Base-by-base conservation (phyloP, 2,888 invertebrate species). In the Meiosimyza decipiens region DNA sequence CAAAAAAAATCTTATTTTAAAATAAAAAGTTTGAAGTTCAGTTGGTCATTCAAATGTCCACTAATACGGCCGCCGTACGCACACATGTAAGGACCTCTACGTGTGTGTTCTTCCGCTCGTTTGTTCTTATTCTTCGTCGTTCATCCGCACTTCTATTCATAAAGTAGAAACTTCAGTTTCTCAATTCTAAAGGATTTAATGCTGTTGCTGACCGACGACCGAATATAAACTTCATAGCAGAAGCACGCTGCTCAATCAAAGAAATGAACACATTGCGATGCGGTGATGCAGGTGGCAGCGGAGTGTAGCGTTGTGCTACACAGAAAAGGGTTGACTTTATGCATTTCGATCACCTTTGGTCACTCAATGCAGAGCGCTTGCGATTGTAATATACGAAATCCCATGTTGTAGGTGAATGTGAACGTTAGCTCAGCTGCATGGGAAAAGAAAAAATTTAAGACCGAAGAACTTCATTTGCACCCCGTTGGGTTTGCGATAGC, bases 21-120 rank as follows among this genome's bases (percentile, higher is more conserved):
- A 71, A 18, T 47, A 68, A 74, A 76, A 82, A 81, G 80, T 80
- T 80, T 79, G 79, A 83, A 82, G 81, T 82, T 83, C 81, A 81
- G 80, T 83, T 82, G 82, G 82, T 82, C 83, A 82, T 80, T 81
- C 77, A 81, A 79, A 77, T 77, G 75, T 69, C 71, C 71, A 72
- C 28, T 28, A 28, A 28, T 28, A 4, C 28, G 28, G 28, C 28
- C 28, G 68, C 63, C 55, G 49, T 52, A 22, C 71, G 55, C 54
- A 47, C 13, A 50, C 51, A 63, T 22, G 18, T 28, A 63, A 3
- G 28, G 28, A 28, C 9, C 40, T 40, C 40, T 40, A 70, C 62
- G 16, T 49, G 6, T 28, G 13, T 54, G 64, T 74, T 72, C 74
- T 69, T 73, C 70, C 73, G 71, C 74, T 71, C 71, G 70, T 73